Conservation (phyloP, 2,888 invertebrate species). For the Drosophila conformis region DNA sequence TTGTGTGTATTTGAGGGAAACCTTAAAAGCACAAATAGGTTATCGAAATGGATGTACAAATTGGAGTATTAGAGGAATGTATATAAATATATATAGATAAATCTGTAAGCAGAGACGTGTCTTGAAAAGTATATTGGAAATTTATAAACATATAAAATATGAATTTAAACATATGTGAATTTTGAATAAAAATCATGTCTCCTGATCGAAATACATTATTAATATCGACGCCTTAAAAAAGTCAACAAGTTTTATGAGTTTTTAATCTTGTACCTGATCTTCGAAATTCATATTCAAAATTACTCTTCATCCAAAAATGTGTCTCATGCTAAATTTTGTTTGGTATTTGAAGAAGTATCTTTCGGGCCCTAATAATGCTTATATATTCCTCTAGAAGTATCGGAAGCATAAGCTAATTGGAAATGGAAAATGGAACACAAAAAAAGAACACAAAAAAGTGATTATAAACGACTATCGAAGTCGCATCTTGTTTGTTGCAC, state of each 20-base stretch:
- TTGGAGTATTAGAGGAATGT: conserved; percentile 16
- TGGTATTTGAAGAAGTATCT: background rate
- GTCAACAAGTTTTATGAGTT: background rate
- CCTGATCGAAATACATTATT: background rate
- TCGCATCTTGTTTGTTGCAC: background rate
- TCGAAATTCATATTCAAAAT: no score
- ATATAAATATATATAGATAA: background rate
- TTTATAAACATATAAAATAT: no score
- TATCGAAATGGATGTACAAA: conserved; percentile 15
- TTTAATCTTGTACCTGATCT: no score
- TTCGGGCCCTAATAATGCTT: background rate
- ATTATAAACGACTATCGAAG: background rate
- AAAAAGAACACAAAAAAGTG: background rate
- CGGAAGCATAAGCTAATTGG: background rate
- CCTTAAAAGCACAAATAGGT: conserved; percentile 15
- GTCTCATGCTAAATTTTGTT: no score
- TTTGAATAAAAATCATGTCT: background rate
- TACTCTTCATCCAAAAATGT: no score
- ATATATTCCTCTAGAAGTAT: background rate
- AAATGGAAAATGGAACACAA: background rate
- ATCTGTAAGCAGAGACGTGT: background rate
- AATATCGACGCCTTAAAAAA: background rate
- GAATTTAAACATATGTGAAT: no score
- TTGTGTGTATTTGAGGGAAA: conserved; percentile 3
- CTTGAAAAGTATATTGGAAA: background rate